Percentiles rank a stretch among this genome's conserved stretches.
These are phyloP conservation scores for Ctenomys sociabilis DNA, from an alignment of 2,113 vertebrate genomes.

Conservation along the genomic window DNA sequence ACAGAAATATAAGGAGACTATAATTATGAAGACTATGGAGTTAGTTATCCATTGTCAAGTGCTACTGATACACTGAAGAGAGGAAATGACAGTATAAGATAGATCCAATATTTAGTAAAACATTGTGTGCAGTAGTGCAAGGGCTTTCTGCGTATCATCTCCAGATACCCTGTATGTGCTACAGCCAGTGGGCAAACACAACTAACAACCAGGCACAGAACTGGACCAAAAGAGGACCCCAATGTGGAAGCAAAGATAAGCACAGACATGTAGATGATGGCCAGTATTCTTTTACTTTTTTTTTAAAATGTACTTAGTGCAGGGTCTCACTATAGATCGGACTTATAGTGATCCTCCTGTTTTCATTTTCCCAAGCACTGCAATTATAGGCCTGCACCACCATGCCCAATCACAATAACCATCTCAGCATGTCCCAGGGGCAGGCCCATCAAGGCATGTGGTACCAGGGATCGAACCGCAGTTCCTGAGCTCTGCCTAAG, in stretches of 20 bases:
- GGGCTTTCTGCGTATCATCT: not conserved
- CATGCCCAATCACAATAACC: too few relatives aligned
- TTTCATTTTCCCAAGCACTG: too few relatives aligned
- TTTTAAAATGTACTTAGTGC: too few relatives aligned
- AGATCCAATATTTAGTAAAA: not conserved
- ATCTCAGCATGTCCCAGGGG: too few relatives aligned
- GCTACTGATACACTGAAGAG: not conserved
- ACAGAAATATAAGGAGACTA: not conserved
- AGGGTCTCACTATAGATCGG: too few relatives aligned
- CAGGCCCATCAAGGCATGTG: too few relatives aligned
- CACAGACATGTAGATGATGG: fast-evolving
- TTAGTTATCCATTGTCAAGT: not conserved
- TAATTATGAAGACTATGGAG: not conserved
- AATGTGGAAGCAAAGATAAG: too few relatives aligned
- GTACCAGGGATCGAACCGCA: too few relatives aligned
- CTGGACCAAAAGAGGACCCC: not conserved
- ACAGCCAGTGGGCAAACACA: not conserved
- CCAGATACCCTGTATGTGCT: not conserved
- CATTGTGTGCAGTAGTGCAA: too few relatives aligned
- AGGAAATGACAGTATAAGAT: not conserved
- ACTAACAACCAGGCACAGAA: not conserved
- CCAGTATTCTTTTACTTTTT: not conserved
- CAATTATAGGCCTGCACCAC: too few relatives aligned
- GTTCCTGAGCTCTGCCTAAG: too few relatives aligned
- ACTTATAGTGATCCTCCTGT: too few relatives aligned